Evolutionary conservation across 2,888 invertebrate genomes (phyloP).

Genomic region (Aelia acuminata): DNA sequence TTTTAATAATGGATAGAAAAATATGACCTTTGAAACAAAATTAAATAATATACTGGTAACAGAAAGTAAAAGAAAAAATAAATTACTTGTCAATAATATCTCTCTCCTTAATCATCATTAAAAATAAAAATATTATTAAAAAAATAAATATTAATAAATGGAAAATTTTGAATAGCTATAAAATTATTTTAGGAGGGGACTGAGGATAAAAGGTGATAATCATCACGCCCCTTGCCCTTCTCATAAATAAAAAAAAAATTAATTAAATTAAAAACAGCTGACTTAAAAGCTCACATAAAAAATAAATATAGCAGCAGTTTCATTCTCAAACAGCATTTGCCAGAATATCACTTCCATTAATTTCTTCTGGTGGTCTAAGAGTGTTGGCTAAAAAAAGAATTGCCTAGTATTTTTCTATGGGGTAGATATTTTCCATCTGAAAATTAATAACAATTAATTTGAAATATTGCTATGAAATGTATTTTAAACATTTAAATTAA

Average conservation of each 20-base stretch:
- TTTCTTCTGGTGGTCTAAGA: constrained; percentile 13
- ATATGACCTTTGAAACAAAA: constrained; percentile 4
- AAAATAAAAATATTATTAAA: neutral
- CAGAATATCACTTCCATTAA: constrained; percentile 39
- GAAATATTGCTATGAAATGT: neutral
- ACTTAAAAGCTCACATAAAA: constrained; percentile 23
- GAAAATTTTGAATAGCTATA: neutral
- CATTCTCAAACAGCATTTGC: neutral
- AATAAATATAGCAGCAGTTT: constrained; percentile 24
- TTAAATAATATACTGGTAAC: neutral
- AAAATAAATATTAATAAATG: constrained; percentile 44
- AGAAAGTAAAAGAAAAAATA: neutral
- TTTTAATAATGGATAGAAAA: neutral
- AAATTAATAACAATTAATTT: neutral
- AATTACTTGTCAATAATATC: neutral
- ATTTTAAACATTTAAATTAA: too few relatives aligned
- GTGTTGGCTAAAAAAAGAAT: neutral
- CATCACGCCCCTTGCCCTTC: neutral
- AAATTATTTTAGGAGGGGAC: constrained; percentile 8
- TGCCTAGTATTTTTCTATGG: constrained; percentile 25
- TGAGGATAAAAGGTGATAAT: constrained; percentile 51
- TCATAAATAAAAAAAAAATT: neutral
- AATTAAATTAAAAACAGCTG: constrained; percentile 10
- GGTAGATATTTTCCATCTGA: constrained; percentile 5
- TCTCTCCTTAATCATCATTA: neutral